Evolutionary conservation across 2,888 invertebrate species (phyloP).

Genomic region (Caenorhabditis sp.): DNA sequence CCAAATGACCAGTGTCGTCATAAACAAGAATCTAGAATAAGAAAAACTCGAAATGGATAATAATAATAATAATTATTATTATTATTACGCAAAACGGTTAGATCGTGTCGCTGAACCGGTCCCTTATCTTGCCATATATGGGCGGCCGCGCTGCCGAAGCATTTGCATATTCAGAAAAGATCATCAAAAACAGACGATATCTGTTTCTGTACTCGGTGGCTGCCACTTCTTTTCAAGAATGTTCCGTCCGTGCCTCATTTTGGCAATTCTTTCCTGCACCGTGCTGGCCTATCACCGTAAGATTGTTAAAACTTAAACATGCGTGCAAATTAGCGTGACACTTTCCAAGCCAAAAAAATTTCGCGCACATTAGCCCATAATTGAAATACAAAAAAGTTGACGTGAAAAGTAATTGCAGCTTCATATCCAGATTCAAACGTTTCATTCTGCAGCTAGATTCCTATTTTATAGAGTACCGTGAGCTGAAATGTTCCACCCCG

Average conservation of each 20-base stretch:
- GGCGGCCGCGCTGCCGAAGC: constrained; percentile 15
- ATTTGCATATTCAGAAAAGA: constrained; percentile 43
- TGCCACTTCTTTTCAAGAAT: background rate
- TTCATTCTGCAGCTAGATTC: too few relatives aligned
- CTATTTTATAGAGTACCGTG: constrained; percentile 75
- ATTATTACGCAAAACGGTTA: constrained; percentile 28
- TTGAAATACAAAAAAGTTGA: background rate
- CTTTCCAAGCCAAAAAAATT: background rate
- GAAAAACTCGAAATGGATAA: constrained; percentile 25
- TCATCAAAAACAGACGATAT: background rate
- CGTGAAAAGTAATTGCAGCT: too few relatives aligned
- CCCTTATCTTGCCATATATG: constrained; percentile 50
- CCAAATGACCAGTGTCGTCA: constrained; percentile 22
- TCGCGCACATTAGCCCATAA: background rate
- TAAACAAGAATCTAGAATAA: constrained; percentile 16
- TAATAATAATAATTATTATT: constrained; percentile 38
- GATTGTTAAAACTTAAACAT: background rate
- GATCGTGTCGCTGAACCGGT: constrained; percentile 20
- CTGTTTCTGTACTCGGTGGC: too few relatives aligned
- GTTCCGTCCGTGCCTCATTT: constrained; percentile 20
- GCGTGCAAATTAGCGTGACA: background rate
- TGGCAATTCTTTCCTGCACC: constrained; percentile 29
- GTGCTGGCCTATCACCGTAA: constrained; percentile 55
- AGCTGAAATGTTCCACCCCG: constrained; percentile 76
- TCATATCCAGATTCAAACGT: too few relatives aligned